A percentile compares a stretch with the other conserved stretches of the same genome.
These are phyloP conservation scores for Chloropsis hardwickii DNA, from an alignment of 2,113 vertebrate genomes.

Conservation along the genomic window DNA sequence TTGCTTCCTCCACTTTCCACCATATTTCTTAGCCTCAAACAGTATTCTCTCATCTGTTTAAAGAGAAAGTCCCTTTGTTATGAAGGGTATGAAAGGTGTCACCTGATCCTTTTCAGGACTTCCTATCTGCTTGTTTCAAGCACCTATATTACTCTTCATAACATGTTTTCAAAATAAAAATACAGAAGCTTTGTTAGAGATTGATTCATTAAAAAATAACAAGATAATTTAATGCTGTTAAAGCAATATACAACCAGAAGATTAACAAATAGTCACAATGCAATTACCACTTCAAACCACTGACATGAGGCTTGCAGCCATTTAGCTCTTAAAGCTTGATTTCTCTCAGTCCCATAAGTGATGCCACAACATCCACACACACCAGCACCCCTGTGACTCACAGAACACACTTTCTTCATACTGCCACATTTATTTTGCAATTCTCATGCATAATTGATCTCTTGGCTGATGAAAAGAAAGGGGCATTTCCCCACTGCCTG, in stretches of 20 bases:
- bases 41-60: constrained; percentile 92
- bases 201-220: not conserved
- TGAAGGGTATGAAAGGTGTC: not conserved
- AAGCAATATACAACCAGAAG: not conserved
- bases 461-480: not conserved
- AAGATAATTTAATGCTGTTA: not conserved
- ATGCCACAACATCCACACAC: not conserved
- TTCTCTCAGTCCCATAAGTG: not conserved
- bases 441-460: constrained; percentile 28
- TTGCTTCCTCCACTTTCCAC: constrained; percentile 83
- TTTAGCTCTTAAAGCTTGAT: not conserved
- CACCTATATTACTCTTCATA: not conserved
- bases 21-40: constrained; percentile 89
- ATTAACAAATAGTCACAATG: not conserved
- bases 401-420: not conserved
- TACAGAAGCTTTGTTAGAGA: not conserved
- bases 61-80: not conserved
- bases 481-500: not conserved
- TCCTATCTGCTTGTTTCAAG: not conserved
- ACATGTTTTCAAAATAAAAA: not conserved
- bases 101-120: not conserved
- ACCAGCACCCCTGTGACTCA: not conserved
- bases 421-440: not conserved
- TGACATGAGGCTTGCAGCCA: not conserved
- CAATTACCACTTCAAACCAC: not conserved